Evolutionary conservation across 2,797 vertebrate species (phyloP), one percentile per base, ranked within the genome.

Genomic region (Emydoidea blandingii): DNA sequence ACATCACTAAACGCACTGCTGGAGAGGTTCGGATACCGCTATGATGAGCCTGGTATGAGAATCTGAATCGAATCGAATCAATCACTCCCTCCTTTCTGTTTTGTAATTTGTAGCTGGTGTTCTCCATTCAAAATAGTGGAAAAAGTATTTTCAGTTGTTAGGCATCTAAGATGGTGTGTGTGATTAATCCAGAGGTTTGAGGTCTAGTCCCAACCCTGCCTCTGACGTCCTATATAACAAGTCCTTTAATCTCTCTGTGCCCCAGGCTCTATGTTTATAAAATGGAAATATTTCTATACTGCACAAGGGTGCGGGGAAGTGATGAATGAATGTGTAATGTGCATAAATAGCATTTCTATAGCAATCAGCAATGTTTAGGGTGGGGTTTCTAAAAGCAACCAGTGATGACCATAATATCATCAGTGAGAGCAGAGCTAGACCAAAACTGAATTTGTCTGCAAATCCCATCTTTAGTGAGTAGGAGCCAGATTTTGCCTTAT

Each of bases 191-290:
- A 5, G 56, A 93, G 53, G 23, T 10, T 47, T 87, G 65, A 6
- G 56, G 0, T 6, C 49, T 44, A 5, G 0, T 62, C 41, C n/a
- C 82, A 52, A 49, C 12, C 8, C 23, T 47, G 44, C 23, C 74
- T 47, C 14, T 44, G 14, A 47, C 14, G 3, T 49, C 27, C 41
- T 78, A 25, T 19, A 29, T 29, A 16, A 44, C 4, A 68, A 31
- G 50, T 31, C 16, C 62, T 19, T 68, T 83, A 31, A 93, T 57
- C n/a, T 21, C 37, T 56, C 50, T 4, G 1, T 14, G 34, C 50
- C 82, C 80, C 80, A 29, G 2, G 83, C 52, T 94, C 88, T 87
- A 76, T 41, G 34, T 2, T 5, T 54, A 8, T 78, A 83, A 65
- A 81, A 68, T 5, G 12, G 23, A 93, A 86, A 81, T 78, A 18